phyloP scores from a whole-genome alignment of 2,113 vertebrate genomes.

The Heptranchias perlo region DNA sequence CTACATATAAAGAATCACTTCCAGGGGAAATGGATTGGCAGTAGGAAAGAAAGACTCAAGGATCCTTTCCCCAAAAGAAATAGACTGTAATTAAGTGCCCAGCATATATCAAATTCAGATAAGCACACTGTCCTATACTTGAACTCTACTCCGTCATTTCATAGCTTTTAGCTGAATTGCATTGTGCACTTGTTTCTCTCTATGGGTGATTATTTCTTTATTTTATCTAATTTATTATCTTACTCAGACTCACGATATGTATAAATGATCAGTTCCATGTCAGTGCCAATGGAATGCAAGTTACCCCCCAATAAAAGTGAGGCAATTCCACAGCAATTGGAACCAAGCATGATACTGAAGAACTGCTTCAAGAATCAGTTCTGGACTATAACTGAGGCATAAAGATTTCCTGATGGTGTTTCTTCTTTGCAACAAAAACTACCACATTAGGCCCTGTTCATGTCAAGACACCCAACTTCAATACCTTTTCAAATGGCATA shows the following conservation, averaged over 20 bases:
- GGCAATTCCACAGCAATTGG: not conserved
- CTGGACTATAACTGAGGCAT: not conserved
- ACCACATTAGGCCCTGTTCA: not conserved
- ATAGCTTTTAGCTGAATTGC: not conserved
- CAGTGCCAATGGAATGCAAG: not conserved
- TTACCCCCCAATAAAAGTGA: not conserved
- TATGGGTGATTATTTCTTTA: not conserved
- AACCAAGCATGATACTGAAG: not conserved
- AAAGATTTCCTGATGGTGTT: not conserved
- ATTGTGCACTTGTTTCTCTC: not conserved
- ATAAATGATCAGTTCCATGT: not conserved
- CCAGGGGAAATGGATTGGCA: not conserved
- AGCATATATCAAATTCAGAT: not conserved
- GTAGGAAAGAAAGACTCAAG: not conserved
- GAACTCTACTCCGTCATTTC: not conserved
- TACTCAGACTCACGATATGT: not conserved
- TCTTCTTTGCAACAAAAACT: not conserved
- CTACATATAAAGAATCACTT: not conserved
- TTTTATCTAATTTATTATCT: not conserved
- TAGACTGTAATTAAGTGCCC: not conserved
- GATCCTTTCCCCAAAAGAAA: not conserved
- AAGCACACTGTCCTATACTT: not conserved
- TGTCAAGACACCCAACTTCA: not conserved
- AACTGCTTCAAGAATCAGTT: not conserved
- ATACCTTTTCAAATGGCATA: not conserved